Conservation (phyloP, 2,888 invertebrate genomes). For the Cyaniris semiargus region DNA sequence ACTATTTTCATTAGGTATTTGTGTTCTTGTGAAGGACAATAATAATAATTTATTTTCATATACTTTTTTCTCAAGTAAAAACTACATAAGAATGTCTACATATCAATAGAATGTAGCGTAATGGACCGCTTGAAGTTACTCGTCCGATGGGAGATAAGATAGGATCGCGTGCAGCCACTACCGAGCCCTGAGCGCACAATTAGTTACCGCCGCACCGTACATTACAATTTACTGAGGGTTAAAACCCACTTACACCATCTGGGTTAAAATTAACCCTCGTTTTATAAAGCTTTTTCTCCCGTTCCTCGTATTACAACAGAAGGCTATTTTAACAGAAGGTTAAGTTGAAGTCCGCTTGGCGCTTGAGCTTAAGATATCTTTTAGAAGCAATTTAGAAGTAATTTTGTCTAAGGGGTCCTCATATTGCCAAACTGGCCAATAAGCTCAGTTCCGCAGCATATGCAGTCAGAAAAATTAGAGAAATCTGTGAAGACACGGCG, state of each 20-base stretch:
- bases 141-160: background rate
- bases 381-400: too few relatives aligned
- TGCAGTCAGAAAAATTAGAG: too few relatives aligned
- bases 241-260: background rate
- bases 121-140: background rate
- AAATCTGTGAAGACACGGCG: too few relatives aligned
- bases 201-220: background rate
- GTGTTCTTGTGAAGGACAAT: background rate
- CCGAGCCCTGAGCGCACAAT: slow-evolving; percentile 2
- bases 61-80: background rate
- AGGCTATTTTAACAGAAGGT: too few relatives aligned
- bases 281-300: background rate
- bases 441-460: too few relatives aligned
- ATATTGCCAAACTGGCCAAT: too few relatives aligned
- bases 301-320: background rate
- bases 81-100: background rate
- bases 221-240: background rate
- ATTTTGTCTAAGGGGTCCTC: too few relatives aligned
- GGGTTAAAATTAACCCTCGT: background rate
- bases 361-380: too few relatives aligned
- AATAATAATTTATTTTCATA: background rate
- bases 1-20: too few relatives aligned
- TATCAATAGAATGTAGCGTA: background rate
- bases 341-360: too few relatives aligned
- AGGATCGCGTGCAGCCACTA: background rate